These are phyloP conservation scores for Charanyca ferruginea DNA, from an alignment of 2,888 invertebrate genomes.

Conservation along the genomic window DNA sequence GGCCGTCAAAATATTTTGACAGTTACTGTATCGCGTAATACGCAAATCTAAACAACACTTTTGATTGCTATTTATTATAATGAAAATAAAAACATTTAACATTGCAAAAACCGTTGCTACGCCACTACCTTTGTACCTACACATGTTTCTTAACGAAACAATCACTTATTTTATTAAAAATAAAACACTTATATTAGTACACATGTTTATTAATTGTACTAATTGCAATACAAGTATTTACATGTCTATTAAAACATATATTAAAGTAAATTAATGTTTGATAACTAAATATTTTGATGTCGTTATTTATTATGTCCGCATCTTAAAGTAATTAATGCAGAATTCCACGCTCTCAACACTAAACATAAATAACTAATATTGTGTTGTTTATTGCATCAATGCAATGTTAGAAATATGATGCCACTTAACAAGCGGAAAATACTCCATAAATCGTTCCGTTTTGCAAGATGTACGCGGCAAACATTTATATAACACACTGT, in stretches of 20 bases:
- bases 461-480: slow-evolving; percentile 32
- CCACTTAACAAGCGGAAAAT: slow-evolving; percentile 45
- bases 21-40: slow-evolving; percentile 66
- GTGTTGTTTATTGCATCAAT: slow-evolving; percentile 41
- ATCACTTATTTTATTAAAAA: slow-evolving; percentile 6
- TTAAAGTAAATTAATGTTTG: slow-evolving; percentile 1
- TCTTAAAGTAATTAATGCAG: slow-evolving; percentile 25
- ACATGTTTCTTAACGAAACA: slow-evolving; percentile 14
- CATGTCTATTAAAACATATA: neutral
- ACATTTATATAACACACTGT: slow-evolving; percentile 39
- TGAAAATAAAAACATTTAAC: slow-evolving; percentile 20
- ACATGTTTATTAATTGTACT: neutral
- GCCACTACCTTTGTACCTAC: slow-evolving; percentile 6
- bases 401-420: slow-evolving; percentile 34
- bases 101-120: slow-evolving; percentile 10
- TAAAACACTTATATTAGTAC: neutral
- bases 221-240: neutral
- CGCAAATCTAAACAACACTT: slow-evolving; percentile 52
- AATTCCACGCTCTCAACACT: slow-evolving; percentile 22
- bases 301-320: slow-evolving; percentile 24
- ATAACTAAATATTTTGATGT: slow-evolving; percentile 25
- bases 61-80: slow-evolving; percentile 36
- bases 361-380: slow-evolving; percentile 40
- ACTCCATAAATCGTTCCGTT: slow-evolving; percentile 43
- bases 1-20: slow-evolving; percentile 73